Base-by-base conservation (phyloP, 1,140 invertebrate species). In the Pseudomyrmex concolor region DNA sequence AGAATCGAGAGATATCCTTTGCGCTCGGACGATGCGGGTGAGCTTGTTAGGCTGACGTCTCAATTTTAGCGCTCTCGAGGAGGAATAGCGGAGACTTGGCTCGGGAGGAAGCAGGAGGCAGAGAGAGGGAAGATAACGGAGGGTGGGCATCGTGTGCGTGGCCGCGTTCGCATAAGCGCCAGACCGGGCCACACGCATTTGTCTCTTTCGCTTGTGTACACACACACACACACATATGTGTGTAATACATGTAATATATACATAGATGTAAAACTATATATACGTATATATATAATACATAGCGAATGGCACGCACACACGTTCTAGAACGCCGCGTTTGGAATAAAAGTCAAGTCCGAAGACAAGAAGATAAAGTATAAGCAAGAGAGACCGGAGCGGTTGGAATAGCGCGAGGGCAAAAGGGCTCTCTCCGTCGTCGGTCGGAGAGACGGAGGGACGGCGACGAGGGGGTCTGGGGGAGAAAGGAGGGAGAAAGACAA, bases 1-100 rank as follows among this genome's bases (percentile, higher is more conserved):
- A 64, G 45, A 82, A 71, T n/a, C 54, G 72, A 80, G 78, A 66
- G 84, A 83, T 54, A 72, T 77, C 64, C 84, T 89, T 91, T 86
- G 76, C 85, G 89, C 85, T 86, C 88, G 85, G 54, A 68, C 86
- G 83, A 91, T 86, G 83, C 85, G 85, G 85, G 84, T 86, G 81
- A 87, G 90, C 90, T 92, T 88, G 88, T 92, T 92, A 92, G 90
- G 82, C 85, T 89, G 88, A 92, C 90, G 85, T 90, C 90, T 92
- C 87, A 91, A 92, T 92, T 91, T 90, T 88, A 89, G 85, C 87
- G 88, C 67, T 83, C 85, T 84, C 55, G 81, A 70, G 80, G 67
- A 86, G 81, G 85, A 82, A 71, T 86, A 83, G 83, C 43, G 19
- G n/a, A 60, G 57, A 76, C 12, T 43, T 12, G 22, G n/a, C 34